Conservation (phyloP, 2,888 invertebrate genomes). For the Rhogogaster chlorosoma region DNA sequence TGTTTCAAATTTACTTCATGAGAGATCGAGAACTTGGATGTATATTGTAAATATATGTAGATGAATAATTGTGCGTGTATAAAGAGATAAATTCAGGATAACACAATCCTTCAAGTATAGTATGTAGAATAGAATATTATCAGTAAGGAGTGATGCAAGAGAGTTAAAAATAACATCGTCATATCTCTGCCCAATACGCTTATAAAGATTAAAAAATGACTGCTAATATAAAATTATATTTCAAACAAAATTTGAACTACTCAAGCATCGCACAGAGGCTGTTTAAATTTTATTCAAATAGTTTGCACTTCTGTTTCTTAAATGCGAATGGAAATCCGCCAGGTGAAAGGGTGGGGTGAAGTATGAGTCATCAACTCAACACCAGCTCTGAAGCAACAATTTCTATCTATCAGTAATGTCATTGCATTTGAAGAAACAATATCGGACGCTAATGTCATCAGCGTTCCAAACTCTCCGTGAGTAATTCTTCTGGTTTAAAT, state of each 20-base stretch:
- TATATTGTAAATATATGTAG: not conserved
- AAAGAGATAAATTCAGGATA: not conserved
- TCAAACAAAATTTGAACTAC: not conserved
- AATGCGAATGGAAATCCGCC: conserved; percentile 1
- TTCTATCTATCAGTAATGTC: conserved; percentile 33
- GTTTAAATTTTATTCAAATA: not conserved
- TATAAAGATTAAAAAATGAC: not conserved
- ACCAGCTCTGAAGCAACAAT: not conserved
- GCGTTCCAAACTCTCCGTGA: conserved; percentile 38
- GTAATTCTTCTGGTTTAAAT: not conserved
- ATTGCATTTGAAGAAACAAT: conserved; percentile 20
- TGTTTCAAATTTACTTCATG: not conserved
- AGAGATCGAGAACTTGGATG: not conserved
- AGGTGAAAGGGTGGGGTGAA: conserved; percentile 38
- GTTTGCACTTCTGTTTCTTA: not conserved
- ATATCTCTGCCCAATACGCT: not conserved
- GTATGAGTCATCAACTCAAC: conserved; percentile 32
- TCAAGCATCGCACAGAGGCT: not conserved
- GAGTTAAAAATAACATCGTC: not conserved
- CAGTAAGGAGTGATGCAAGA: not conserved
- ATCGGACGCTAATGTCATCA: conserved; percentile 31
- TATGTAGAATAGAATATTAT: not conserved
- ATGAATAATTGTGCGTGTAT: not conserved
- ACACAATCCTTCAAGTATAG: not conserved
- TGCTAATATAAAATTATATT: not conserved